Percentiles rank a stretch among this genome's conserved stretches.
phyloP scores from a whole-genome alignment of 2,888 invertebrate genomes.

The Ornithoptera priamus region DNA sequence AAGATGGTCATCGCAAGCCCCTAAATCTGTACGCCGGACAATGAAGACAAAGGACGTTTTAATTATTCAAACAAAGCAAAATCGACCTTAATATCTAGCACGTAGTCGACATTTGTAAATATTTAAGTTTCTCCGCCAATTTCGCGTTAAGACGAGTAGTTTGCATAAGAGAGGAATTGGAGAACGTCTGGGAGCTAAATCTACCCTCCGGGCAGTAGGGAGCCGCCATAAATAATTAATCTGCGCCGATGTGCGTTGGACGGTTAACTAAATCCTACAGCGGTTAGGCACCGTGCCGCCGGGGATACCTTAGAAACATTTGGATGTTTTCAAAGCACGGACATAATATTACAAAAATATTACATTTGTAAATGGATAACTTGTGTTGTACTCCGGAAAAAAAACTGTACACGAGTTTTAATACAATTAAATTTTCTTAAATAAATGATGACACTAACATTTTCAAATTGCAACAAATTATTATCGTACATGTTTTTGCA shows the following conservation, averaged over 20 bases:
- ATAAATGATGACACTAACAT: no score
- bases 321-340: conserved; percentile 43
- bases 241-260: conserved; percentile 68
- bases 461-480: no score
- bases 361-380: not conserved
- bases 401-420: not conserved
- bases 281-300: conserved; percentile 47
- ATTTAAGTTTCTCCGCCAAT: conserved; percentile 69
- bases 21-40: conserved; percentile 71
- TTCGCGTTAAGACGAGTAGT: conserved; percentile 75
- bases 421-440: no score
- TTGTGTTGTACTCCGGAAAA: not conserved
- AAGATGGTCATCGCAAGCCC: conserved; percentile 78
- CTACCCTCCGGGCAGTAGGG: conserved; percentile 62
- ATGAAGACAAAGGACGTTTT: conserved; percentile 75
- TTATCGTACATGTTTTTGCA: no score
- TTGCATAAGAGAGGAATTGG: conserved; percentile 74
- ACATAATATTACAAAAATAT: conserved; percentile 4
- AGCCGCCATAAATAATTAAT: conserved; percentile 77
- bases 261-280: conserved; percentile 69
- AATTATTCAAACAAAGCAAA: conserved; percentile 73
- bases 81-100: conserved; percentile 62
- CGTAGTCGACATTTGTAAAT: conserved; percentile 69
- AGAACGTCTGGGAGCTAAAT: conserved; percentile 74
- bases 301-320: conserved; percentile 40